These are phyloP conservation scores for Chloroceryle amazona DNA, from an alignment of 2,797 vertebrate genomes.

Conservation along the genomic window DNA sequence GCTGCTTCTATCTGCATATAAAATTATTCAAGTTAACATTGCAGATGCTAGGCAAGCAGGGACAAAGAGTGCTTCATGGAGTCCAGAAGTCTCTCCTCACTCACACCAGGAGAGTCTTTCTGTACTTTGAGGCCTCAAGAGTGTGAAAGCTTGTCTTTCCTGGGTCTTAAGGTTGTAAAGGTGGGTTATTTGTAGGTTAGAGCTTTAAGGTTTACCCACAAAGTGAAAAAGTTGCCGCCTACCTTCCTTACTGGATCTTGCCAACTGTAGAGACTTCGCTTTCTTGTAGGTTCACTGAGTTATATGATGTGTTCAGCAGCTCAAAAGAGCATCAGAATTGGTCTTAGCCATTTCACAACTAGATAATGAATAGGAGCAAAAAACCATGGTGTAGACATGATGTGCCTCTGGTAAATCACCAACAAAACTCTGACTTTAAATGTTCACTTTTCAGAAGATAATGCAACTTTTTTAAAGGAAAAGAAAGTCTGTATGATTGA, in stretches of 20 bases:
- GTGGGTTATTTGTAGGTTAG: not conserved
- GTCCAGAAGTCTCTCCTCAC: not conserved
- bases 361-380: not conserved
- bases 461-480: not conserved
- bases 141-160: not conserved
- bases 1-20: not conserved
- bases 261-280: not conserved
- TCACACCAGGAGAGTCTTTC: not conserved
- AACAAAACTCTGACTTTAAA: slow-evolving; percentile 5
- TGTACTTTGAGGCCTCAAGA: not conserved
- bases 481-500: not conserved
- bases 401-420: not conserved
- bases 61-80: not conserved
- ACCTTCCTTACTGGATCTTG: not conserved
- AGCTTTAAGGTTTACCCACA: not conserved
- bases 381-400: not conserved
- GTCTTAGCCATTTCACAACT: not conserved
- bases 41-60: not conserved
- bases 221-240: not conserved
- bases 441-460: not conserved
- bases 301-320: not conserved
- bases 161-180: not conserved
- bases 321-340: not conserved
- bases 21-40: not conserved
- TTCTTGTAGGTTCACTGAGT: not conserved